Conservation (phyloP, 2,113 vertebrate genomes). For the Laticauda laticaudata region DNA sequence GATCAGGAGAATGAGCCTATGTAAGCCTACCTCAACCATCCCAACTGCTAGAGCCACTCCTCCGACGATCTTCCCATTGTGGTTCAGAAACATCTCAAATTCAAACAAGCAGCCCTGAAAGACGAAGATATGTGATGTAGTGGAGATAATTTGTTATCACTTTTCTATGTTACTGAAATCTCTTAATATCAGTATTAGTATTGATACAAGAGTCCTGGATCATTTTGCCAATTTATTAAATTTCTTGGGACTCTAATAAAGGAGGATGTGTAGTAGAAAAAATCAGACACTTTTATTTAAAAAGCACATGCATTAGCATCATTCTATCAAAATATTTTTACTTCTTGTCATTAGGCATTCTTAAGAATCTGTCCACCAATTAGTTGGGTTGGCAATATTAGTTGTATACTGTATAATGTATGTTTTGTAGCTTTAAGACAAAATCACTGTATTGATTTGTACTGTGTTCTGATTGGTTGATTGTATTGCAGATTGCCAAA, state of each 20-base stretch:
- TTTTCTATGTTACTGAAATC: not conserved
- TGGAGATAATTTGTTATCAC: not conserved
- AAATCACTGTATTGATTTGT: no score
- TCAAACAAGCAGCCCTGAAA: conserved; percentile 65
- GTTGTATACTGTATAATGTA: no score
- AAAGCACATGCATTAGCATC: not conserved
- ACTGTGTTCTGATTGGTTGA: no score
- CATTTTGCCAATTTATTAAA: not conserved
- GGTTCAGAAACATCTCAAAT: conserved; percentile 61
- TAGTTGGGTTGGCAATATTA: no score
- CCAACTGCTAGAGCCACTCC: conserved; percentile 73
- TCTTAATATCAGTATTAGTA: not conserved
- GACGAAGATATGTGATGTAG: not conserved
- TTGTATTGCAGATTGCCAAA: no score
- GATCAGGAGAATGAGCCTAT: not conserved
- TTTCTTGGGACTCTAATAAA: not conserved
- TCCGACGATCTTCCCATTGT: conserved; percentile 66
- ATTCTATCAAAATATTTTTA: not conserved
- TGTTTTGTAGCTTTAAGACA: no score
- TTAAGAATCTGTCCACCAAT: no score
- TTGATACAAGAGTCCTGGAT: not conserved
- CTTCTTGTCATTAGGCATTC: not conserved
- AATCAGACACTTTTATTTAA: not conserved
- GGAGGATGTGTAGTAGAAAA: not conserved
- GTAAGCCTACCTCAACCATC: conserved; percentile 71